phyloP scores from a whole-genome alignment of 2,888 invertebrate genomes.

The Biston stratarius region DNA sequence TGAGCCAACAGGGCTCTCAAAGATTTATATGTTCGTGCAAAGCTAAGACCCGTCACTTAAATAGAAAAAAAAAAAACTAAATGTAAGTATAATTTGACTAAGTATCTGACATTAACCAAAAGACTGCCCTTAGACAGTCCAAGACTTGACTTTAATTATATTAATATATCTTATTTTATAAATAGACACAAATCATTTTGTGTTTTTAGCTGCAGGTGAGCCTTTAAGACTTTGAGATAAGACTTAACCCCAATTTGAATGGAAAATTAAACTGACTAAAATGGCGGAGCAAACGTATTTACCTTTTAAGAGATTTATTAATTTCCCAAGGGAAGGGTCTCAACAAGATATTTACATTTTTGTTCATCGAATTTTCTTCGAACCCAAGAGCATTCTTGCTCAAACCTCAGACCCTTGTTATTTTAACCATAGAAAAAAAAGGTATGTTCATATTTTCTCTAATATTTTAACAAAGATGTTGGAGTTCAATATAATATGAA shows the following conservation, averaged over 20 bases:
- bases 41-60: neutral
- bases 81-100: too few species aligned
- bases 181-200: slow-evolving; percentile 10
- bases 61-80: neutral
- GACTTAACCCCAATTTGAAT: slow-evolving; percentile 30
- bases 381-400: neutral
- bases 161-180: neutral
- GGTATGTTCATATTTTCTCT: too few species aligned
- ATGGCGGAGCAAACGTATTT: slow-evolving; percentile 26
- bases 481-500: too few species aligned
- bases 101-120: too few species aligned
- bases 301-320: slow-evolving; percentile 32
- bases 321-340: slow-evolving; percentile 27
- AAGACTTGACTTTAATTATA: neutral
- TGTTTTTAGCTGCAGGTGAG: slow-evolving; percentile 19
- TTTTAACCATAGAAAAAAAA: neutral
- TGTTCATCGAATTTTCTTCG: slow-evolving; percentile 15
- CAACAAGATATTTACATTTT: slow-evolving; percentile 21
- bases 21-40: too few species aligned
- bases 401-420: neutral
- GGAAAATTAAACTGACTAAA: slow-evolving; percentile 31
- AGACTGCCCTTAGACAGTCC: neutral
- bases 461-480: too few species aligned
- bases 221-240: slow-evolving; percentile 21
- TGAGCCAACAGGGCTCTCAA: too few species aligned